Conservation (phyloP, 2,888 invertebrate genomes). For the Macaria notata region DNA sequence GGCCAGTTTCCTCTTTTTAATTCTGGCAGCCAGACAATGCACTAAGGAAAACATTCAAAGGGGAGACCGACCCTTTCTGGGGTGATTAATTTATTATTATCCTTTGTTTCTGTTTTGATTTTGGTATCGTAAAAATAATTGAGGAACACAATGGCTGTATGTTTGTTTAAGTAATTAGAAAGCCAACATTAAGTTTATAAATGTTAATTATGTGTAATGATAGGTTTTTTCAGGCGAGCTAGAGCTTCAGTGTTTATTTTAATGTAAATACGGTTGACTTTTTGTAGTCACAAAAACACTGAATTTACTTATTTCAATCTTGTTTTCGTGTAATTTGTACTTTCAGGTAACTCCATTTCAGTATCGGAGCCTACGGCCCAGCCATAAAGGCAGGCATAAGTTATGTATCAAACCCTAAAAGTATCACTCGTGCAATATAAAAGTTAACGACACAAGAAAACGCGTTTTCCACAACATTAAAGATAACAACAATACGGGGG, state of each 20-base stretch:
- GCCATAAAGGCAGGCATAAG: slow-evolving; percentile 53
- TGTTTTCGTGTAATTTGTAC: too few species aligned
- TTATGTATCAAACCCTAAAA: slow-evolving; percentile 79
- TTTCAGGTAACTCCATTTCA: neutral
- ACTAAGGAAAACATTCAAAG: slow-evolving; percentile 75
- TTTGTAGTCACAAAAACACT: too few species aligned
- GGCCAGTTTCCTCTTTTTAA: slow-evolving; percentile 74
- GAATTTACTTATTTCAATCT: too few species aligned
- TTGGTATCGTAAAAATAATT: slow-evolving; percentile 51
- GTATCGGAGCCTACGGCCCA: slow-evolving; percentile 11
- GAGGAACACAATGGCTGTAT: slow-evolving; percentile 21
- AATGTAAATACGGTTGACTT: too few species aligned
- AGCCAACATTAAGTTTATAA: too few species aligned
- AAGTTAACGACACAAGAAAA: slow-evolving; percentile 83
- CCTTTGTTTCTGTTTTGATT: slow-evolving; percentile 79
- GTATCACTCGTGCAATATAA: slow-evolving; percentile 82
- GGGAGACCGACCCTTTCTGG: slow-evolving; percentile 71
- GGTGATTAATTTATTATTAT: slow-evolving; percentile 80
- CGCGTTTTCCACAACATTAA: slow-evolving; percentile 83
- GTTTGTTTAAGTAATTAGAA: neutral
- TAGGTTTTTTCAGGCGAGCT: too few species aligned
- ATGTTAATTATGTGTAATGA: too few species aligned
- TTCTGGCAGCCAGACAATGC: slow-evolving; percentile 77
- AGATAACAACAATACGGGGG: slow-evolving; percentile 83
- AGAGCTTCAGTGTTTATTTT: too few species aligned